Percentiles rank a stretch among this genome's conserved stretches.
phyloP scores from a whole-genome alignment of 2,113 vertebrate genomes.

The Hydrochoerus hydrochaeris region DNA sequence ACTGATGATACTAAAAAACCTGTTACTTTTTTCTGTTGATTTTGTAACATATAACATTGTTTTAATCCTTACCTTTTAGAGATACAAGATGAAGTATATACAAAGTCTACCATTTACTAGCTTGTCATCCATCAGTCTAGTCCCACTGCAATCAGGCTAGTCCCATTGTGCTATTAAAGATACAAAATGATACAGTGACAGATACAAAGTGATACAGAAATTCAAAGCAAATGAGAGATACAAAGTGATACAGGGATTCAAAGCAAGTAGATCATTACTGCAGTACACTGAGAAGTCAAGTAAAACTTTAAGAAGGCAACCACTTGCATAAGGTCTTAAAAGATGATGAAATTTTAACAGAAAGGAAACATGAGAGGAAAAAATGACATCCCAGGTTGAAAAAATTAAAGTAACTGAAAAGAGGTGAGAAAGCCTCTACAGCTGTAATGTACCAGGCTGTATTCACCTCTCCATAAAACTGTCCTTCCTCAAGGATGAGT shows the following conservation, averaged over 20 bases:
- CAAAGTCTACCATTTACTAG: background rate
- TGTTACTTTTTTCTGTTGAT: background rate
- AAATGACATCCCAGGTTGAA: background rate
- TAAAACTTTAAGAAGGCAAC: constrained; percentile 44
- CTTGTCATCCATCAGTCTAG: background rate
- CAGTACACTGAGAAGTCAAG: background rate
- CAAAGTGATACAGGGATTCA: constrained; percentile 26
- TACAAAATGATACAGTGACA: constrained; percentile 7
- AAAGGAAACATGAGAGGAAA: background rate
- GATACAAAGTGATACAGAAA: constrained; percentile 7
- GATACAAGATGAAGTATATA: background rate
- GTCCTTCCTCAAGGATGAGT: background rate
- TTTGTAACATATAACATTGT: background rate
- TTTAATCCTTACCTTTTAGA: background rate
- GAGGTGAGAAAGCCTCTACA: background rate
- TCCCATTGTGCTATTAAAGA: background rate
- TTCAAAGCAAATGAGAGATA: constrained; percentile 21
- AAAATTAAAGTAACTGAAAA: constrained; percentile 45
- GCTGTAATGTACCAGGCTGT: background rate
- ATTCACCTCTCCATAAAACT: constrained; percentile 23
- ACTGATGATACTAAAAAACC: background rate
- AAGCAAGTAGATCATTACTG: background rate
- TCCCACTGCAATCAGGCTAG: background rate
- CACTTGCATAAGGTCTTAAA: background rate
- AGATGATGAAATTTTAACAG: constrained; percentile 36